Base-by-base conservation (phyloP, 2,888 invertebrate species). In the Tuberolachnus salignus region DNA sequence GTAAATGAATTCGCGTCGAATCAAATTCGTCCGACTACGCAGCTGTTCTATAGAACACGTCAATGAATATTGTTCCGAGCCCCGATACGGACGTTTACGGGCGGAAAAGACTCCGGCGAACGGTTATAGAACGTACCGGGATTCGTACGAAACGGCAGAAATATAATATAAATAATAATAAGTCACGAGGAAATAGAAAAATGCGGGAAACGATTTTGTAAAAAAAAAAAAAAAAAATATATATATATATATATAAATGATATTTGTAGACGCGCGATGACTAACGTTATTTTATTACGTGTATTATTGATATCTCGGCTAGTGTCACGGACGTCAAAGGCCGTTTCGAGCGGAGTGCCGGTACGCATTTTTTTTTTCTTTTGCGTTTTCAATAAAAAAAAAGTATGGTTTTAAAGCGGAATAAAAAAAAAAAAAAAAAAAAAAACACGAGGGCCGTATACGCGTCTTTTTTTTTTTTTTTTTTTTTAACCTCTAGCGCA, bases 381-480 rank as follows among this genome's bases (percentile, higher is more conserved):
- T 46, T 44, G 42, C 21, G 14, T 63, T 59, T 61, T 67, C 46
- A 78, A 67, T 59, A 57, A 49, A 66, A 75, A 49, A 11, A 57
- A 34, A 3, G 34, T 34, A 34, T n/a, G 34, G 34, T 4, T 34
- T 4, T 34, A 34, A 34, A 34, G 16, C n/a, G 16, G 21, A 55
- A n/a, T n/a, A n/a, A n/a, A n/a, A n/a, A n/a, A n/a, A n/a, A 66
- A 42, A 66, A 66, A 53, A 73, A 73, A 66, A 42, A 66, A 66
- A 53, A 73, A 73, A 42, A 51, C 11, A 63, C 9, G 64, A 64
- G 46, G 16, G 8, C 14, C 59, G 4, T 49, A 16, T 11, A n/a
- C 26, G 55, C 67, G n/a, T n/a, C n/a, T n/a, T n/a, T n/a, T n/a
- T n/a, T n/a, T n/a, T n/a, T n/a, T n/a, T n/a, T n/a, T 55, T 57